Evolutionary conservation across 2,113 vertebrate species (phyloP), one percentile per base, ranked within the genome.

Genomic region (Mobula birostris): DNA sequence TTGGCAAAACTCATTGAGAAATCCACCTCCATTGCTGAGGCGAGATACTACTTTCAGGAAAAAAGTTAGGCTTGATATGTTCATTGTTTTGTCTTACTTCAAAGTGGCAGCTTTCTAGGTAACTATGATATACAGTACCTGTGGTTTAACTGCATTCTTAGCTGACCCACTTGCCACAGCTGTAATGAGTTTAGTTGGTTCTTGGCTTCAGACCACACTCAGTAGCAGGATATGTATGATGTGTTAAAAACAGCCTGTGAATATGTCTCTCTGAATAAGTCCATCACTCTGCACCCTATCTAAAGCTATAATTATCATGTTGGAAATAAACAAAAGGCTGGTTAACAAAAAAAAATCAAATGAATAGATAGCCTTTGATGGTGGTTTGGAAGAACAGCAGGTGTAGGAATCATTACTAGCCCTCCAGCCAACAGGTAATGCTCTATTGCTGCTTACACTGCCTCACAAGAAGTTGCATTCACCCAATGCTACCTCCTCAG

Each of bases 81-180:
- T 74, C 70, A 56, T 7, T 56, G 17, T 12, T 56, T 93, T 74
- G 70, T 56, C 74, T 70, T 92, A 48, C 68, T 74, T 74, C 40
- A 27, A n/a, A n/a, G 21, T 8, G 36, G 70, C 48, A 70, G 40
- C 5, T 14, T 56, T 93, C 48, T 93, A 74, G 91, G 24, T 48
- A 93, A 93, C 91, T 48, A 27, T 0, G 56, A 93, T 29, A 24
- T 93, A 48, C 48, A 48, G 48, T 48, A 72, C 68, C 90, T 93
- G 91, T 21, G 24, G 70, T 93, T 93, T 93, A 76, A 93, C 24
- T 93, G 68, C 36, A 93, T 36, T 93, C 40, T 93, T 74, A 93
- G 56, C 24, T 74, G 91, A 76, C 91, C 70, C 70, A 40, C 61
- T 74, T 74, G 7, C 32, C 91, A 93, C 91, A 93, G 40, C 91